These are phyloP conservation scores for Petromus typicus DNA, from an alignment of 2,113 vertebrate genomes.

Conservation along the genomic window DNA sequence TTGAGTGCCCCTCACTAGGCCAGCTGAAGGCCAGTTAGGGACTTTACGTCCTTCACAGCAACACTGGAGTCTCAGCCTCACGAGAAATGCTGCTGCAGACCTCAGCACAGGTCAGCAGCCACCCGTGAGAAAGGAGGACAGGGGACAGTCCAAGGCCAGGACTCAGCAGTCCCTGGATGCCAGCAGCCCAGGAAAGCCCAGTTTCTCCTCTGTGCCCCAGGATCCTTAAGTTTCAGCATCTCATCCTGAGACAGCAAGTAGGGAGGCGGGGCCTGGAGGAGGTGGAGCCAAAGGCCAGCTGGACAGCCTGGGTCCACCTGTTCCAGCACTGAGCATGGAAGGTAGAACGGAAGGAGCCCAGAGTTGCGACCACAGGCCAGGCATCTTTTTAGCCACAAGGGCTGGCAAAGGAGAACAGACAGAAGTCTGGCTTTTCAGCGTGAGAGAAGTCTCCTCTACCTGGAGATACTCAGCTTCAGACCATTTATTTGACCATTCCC, in stretches of 20 bases:
- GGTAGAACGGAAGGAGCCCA: neutral
- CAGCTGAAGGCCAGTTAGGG: neutral
- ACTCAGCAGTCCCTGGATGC: neutral
- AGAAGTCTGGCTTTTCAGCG: neutral
- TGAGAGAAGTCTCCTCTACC: neutral
- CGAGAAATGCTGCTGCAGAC: neutral
- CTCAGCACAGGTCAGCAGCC: neutral
- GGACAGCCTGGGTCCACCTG: neutral
- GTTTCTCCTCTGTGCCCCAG: neutral
- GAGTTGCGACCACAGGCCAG: neutral
- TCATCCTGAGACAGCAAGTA: neutral
- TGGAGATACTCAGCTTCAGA: neutral
- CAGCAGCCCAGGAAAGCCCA: neutral
- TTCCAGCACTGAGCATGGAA: neutral
- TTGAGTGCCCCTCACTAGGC: neutral
- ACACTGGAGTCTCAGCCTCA: neutral
- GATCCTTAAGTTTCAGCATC: neutral
- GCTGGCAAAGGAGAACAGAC: neutral
- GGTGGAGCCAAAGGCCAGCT: neutral
- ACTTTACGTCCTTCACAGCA: neutral
- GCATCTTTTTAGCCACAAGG: slow-evolving; percentile 12
- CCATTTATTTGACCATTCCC: neutral
- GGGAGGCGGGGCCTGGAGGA: neutral
- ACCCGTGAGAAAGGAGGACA: too few relatives aligned
- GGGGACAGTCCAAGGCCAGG: neutral